Evolutionary conservation across 1,140 invertebrate species (phyloP).

Genomic region (Platyura marginata): DNA sequence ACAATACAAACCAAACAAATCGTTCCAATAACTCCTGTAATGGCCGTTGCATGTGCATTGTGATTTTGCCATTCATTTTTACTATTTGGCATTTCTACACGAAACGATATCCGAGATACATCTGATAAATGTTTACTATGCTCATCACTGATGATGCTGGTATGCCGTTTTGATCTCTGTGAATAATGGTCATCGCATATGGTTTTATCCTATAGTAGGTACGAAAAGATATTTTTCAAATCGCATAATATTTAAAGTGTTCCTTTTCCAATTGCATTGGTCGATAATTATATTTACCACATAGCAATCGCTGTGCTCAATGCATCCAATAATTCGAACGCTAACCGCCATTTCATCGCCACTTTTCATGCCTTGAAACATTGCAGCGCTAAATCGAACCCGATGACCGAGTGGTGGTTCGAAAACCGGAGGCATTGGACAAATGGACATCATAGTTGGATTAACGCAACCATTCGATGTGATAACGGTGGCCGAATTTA

Average conservation of each 20-base stretch:
- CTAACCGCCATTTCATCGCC: slow-evolving; percentile 40
- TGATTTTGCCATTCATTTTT: no score
- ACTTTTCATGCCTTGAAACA: slow-evolving; percentile 45
- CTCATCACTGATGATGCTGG: neutral
- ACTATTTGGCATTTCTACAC: neutral
- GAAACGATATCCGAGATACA: neutral
- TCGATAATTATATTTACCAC: slow-evolving; percentile 2
- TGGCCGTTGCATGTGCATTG: no score
- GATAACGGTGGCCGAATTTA: slow-evolving; percentile 29
- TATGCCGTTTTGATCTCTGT: neutral
- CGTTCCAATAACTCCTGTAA: no score
- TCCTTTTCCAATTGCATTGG: neutral
- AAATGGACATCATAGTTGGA: slow-evolving; percentile 31
- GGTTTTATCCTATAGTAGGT: neutral
- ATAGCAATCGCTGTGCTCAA: slow-evolving; percentile 36
- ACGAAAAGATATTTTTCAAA: neutral
- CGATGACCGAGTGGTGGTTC: slow-evolving; percentile 19
- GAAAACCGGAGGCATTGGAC: slow-evolving; percentile 29
- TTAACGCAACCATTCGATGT: slow-evolving; percentile 37
- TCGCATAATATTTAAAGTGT: no score
- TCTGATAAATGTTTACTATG: neutral
- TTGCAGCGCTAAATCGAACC: slow-evolving; percentile 35
- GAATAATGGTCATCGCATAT: neutral
- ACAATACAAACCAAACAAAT: no score
- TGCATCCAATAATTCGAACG: slow-evolving; percentile 36